A percentile compares a stretch with the other conserved stretches of the same genome.
phyloP scores from a whole-genome alignment of 2,888 invertebrate species.

The Euspilapteryx auroguttella region DNA sequence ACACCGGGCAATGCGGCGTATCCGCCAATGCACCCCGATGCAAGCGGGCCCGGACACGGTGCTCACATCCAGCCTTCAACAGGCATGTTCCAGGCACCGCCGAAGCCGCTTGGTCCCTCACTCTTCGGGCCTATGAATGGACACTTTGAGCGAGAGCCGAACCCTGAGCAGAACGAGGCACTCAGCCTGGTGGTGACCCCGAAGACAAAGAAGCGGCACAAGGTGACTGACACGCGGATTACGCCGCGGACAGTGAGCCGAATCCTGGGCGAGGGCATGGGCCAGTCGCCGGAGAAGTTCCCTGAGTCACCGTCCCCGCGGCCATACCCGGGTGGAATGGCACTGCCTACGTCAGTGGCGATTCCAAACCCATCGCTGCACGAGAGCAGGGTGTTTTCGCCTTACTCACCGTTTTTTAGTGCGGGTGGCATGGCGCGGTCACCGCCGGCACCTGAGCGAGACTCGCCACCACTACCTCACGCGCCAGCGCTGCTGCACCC shows the following conservation, averaged over 20 bases:
- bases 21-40: conserved; percentile 71
- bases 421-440: conserved; percentile 54
- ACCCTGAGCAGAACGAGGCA: conserved; percentile 91
- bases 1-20: conserved; percentile 65
- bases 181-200: conserved; percentile 92
- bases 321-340: conserved; percentile 82
- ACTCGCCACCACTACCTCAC: conserved; percentile 83
- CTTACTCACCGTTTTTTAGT: conserved; percentile 88
- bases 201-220: conserved; percentile 96
- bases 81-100: conserved; percentile 83
- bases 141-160: conserved; percentile 67
- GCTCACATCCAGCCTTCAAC: conserved; percentile 64
- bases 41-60: conserved; percentile 47
- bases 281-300: conserved; percentile 66
- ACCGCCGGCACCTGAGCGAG: conserved; percentile 70
- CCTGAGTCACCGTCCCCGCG: conserved; percentile 74
- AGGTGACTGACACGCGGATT: conserved; percentile 93
- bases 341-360: conserved; percentile 93
- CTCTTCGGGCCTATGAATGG: conserved; percentile 69
- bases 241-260: conserved; percentile 89
- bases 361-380: conserved; percentile 95
- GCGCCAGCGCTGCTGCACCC: conserved; percentile 85
- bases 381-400: conserved; percentile 91
- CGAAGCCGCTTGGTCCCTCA: conserved; percentile 70
- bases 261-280: conserved; percentile 79